A percentile compares a stretch with the other conserved stretches of the same genome.
Evolutionary conservation across 2,797 vertebrate genomes (phyloP).

Genomic region (Cygnus olor): DNA sequence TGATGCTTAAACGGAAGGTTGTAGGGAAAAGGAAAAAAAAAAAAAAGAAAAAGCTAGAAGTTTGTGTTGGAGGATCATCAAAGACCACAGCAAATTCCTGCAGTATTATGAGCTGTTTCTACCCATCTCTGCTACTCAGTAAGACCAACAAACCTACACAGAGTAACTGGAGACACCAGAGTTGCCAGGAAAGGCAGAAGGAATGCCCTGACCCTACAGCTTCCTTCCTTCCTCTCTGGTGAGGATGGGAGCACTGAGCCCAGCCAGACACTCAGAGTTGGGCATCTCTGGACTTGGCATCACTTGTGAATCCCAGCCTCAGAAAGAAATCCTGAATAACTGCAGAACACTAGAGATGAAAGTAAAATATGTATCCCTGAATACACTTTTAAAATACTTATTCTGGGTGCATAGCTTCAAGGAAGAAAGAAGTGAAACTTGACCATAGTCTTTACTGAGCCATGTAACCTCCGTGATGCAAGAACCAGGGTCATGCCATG

Average conservation of each 20-base stretch:
- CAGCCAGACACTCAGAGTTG: neutral
- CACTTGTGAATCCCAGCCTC: neutral
- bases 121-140: neutral
- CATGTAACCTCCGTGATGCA: neutral
- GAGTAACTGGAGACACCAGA: neutral
- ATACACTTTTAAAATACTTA: neutral
- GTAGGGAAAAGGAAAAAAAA: neutral
- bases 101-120: neutral
- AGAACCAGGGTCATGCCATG: neutral
- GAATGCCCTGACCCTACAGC: neutral
- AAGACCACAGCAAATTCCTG: neutral
- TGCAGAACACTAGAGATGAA: neutral
- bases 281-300: neutral
- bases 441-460: neutral
- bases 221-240: rapidly evolving
- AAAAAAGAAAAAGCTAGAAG: neutral
- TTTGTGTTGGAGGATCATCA: neutral
- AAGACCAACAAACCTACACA: neutral
- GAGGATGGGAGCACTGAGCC: neutral
- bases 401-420: neutral
- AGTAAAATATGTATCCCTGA: neutral
- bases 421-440: neutral
- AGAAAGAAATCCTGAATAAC: neutral
- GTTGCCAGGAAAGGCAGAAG: neutral
- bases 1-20: neutral